Evolutionary conservation across 2,888 invertebrate species (phyloP), one percentile per base, ranked within the genome.

Genomic region (Ctenicera cuprea): DNA sequence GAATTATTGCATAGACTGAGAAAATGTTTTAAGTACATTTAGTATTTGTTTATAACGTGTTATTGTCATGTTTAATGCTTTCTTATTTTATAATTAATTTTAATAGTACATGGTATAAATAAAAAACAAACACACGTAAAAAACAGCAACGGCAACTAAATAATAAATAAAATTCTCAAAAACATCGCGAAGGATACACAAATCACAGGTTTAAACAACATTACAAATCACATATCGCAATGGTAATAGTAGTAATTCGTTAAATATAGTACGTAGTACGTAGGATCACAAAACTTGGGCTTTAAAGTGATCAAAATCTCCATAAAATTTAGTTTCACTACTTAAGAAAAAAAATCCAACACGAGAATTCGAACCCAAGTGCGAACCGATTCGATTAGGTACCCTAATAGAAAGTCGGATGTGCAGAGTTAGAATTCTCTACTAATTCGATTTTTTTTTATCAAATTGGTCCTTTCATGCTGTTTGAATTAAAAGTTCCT

Each of bases 1-100:
- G 63, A 74, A 74, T 71, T 74, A 74, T 71, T 74, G 74, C 71
- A 59, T 71, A 74, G 74, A 74, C 71, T 74, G 74, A 74, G 57
- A 70, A 70, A 74, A 20, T 30, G 14, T 66, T 71, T 67, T 73
- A 74, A 71, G 67, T 74, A 71, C 67, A 74, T 66, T 67, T 74
- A 71, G 57, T 71, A 54, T 43, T 71, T 74, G 48, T 74, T 71
- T 71, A 66, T 66, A 74, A 63, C 37, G 57, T 71, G 71, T 74
- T 74, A 74, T 74, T 74, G 74, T 74, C 74, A 74, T 71, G 65
- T 66, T 71, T 71, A 74, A 71, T 62, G 74, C 61, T 74, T 74
- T 65, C 37, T 52, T 71, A 71, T 68, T 71, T 74, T 71, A 74
- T 66, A 70, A 54, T 61, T 48, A 59, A 57, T 57, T 50, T 66